A percentile compares a stretch with the other conserved stretches of the same genome.
These are phyloP conservation scores for Sceloporus undulatus DNA, from an alignment of 2,113 vertebrate genomes.

Conservation along the genomic window DNA sequence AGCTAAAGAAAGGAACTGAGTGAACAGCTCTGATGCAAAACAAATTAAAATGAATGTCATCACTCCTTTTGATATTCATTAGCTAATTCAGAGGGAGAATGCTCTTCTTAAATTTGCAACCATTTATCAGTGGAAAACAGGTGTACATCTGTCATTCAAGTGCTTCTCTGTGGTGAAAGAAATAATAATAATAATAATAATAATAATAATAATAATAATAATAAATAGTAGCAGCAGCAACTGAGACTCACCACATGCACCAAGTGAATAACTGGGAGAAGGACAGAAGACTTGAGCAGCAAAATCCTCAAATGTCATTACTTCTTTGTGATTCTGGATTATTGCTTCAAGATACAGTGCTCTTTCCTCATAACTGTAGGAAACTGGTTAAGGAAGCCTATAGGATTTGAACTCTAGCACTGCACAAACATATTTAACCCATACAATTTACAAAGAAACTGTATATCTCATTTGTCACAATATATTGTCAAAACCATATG, in stretches of 20 bases:
- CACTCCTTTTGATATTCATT: conserved; percentile 88
- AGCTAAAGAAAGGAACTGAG: conserved; percentile 78
- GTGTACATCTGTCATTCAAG: conserved; percentile 81
- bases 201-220: background rate
- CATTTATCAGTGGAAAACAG: conserved; percentile 87
- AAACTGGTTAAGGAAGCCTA: conserved; percentile 81
- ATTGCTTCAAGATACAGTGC: conserved; percentile 97
- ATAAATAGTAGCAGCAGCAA: background rate
- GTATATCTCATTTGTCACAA: background rate
- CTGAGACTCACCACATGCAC: conserved; percentile 91
- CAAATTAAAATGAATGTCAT: conserved; percentile 86
- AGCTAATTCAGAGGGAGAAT: conserved; percentile 81
- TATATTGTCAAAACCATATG: background rate
- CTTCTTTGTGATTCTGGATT: conserved; percentile 96
- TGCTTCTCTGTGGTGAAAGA: conserved; percentile 52
- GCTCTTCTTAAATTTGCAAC: conserved; percentile 79
- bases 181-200: conserved; percentile 51
- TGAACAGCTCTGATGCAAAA: conserved; percentile 83
- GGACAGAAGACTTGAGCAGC: conserved; percentile 96
- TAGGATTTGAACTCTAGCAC: rapidly evolving
- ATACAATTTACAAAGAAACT: background rate
- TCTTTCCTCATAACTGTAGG: conserved; percentile 92
- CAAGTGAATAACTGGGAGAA: conserved; percentile 88
- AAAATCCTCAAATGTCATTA: conserved; percentile 98
- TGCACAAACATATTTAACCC: background rate